Conservation (phyloP, 2,797 vertebrate species). For the Gallinago nigripennis region DNA sequence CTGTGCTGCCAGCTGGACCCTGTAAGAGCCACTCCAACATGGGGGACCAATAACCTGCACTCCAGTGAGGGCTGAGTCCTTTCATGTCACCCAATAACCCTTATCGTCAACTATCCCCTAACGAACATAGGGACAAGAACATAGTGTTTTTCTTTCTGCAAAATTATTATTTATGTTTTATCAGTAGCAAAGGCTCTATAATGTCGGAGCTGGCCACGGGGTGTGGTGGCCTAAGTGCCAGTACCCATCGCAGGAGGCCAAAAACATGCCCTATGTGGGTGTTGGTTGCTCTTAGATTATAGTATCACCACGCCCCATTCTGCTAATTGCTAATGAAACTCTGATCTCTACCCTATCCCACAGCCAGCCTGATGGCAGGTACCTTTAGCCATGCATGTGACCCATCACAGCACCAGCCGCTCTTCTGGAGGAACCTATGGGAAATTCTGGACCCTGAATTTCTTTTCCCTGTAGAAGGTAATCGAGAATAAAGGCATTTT, state of each 20-base stretch:
- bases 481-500: neutral
- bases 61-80: neutral
- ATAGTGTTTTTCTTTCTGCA: neutral
- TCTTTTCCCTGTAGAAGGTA: neutral
- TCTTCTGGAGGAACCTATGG: neutral
- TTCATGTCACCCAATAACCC: neutral
- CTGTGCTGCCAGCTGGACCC: neutral
- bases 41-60: neutral
- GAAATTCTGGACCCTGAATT: neutral
- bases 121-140: neutral
- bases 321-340: constrained; percentile 38
- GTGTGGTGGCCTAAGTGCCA: constrained; percentile 23
- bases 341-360: neutral
- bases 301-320: constrained; percentile 29
- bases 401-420: neutral
- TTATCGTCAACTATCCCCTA: neutral
- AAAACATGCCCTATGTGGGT: neutral
- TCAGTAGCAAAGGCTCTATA: neutral
- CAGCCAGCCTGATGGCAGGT: neutral
- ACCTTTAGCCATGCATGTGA: neutral
- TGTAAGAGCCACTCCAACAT: neutral
- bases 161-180: constrained; percentile 54
- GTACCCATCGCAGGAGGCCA: neutral
- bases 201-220: neutral
- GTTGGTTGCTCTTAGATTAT: constrained; percentile 28